Percentiles rank a stretch among this genome's conserved stretches.
Conservation (phyloP, 2,113 vertebrate species). For the Hippocampus guttulatus region DNA sequence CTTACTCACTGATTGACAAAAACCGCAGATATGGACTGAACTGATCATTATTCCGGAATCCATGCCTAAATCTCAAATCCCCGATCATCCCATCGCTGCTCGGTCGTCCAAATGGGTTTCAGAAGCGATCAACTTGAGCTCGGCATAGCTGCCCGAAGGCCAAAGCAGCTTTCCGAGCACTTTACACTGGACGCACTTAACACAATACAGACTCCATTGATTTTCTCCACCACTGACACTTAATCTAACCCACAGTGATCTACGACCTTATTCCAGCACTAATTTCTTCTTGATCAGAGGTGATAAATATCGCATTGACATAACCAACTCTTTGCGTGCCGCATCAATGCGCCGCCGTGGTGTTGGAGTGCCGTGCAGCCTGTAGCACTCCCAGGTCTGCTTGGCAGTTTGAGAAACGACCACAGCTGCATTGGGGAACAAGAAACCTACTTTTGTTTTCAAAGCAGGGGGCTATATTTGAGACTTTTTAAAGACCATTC, state of each 20-base stretch:
- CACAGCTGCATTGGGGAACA: constrained; percentile 25
- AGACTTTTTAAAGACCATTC: background rate
- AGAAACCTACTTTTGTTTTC: constrained; percentile 41
- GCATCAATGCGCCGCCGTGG: constrained; percentile 63
- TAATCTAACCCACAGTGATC: constrained; percentile 76
- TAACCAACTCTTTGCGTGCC: constrained; percentile 67
- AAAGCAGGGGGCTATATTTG: background rate
- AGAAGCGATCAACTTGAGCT: constrained; percentile 42
- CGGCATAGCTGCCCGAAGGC: constrained; percentile 53
- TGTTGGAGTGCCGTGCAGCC: constrained; percentile 59
- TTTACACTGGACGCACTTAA: constrained; percentile 47
- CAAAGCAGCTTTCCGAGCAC: constrained; percentile 48
- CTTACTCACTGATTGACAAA: background rate
- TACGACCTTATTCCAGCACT: constrained; percentile 79
- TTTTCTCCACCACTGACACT: constrained; percentile 66
- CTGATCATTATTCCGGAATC: background rate
- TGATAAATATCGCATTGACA: constrained; percentile 80
- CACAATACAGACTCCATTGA: constrained; percentile 60
- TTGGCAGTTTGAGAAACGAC: constrained; percentile 61
- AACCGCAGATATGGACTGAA: background rate
- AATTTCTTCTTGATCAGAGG: constrained; percentile 79
- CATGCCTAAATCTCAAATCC: constrained; percentile 13
- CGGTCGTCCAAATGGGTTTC: constrained; percentile 36
- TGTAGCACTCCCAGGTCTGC: constrained; percentile 28
- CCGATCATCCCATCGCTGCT: constrained; percentile 7